A percentile compares a stretch with the other conserved stretches of the same genome.
phyloP scores from a whole-genome alignment of 2,113 vertebrate species.

The Ariopsis seemanni region DNA sequence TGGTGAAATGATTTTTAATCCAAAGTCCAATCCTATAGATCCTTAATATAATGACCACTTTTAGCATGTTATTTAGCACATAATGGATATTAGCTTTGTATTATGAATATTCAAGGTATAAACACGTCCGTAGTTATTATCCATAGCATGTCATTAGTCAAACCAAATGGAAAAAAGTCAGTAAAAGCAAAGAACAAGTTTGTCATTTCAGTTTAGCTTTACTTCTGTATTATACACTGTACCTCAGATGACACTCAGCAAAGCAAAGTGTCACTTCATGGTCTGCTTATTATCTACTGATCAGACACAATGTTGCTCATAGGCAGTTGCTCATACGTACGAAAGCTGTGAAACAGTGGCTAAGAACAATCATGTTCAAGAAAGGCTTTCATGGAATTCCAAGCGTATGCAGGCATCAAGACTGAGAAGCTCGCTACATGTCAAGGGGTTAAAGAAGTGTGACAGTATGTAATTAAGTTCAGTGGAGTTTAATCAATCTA shows the following conservation, averaged over 20 bases:
- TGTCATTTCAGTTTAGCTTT: neutral
- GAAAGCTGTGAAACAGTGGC: neutral
- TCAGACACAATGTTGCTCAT: neutral
- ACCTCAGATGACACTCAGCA: neutral
- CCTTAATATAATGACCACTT: neutral
- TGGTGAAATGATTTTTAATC: neutral
- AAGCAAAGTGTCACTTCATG: neutral
- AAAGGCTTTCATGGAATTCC: neutral
- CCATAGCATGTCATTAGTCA: neutral
- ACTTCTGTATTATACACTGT: neutral
- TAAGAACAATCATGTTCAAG: neutral
- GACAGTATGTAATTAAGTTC: slow-evolving; percentile 24
- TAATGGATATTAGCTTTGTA: neutral
- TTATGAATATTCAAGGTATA: neutral
- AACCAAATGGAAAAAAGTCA: neutral
- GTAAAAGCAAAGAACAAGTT: neutral
- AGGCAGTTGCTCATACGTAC: neutral
- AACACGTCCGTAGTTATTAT: neutral
- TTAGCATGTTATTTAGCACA: neutral
- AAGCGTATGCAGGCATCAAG: neutral
- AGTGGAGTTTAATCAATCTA: neutral
- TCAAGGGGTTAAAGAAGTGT: slow-evolving; percentile 19
- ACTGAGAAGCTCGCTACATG: neutral
- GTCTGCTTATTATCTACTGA: slow-evolving; percentile 9
- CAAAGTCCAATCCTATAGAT: neutral